Percentiles rank a stretch among this genome's conserved stretches.
Conservation (phyloP, 2,888 invertebrate species). For the Dolichomitus sp. region DNA sequence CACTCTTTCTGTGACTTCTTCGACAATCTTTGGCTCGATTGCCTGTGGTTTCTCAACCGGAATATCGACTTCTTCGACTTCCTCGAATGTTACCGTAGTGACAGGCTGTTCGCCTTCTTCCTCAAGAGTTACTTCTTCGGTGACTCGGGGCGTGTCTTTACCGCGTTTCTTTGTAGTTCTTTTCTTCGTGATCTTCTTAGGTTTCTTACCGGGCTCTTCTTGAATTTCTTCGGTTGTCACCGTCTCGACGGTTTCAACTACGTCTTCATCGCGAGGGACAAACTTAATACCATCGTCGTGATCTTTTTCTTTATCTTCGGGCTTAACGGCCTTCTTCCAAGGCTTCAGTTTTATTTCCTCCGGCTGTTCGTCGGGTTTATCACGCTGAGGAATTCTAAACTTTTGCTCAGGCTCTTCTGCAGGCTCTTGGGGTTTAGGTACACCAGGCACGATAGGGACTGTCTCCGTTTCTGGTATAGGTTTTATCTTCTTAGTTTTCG, state of each 20-base stretch:
- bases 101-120: conserved; percentile 79
- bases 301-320: conserved; percentile 74
- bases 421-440: conserved; percentile 79
- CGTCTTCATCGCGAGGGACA: conserved; percentile 66
- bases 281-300: conserved; percentile 45
- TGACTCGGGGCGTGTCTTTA: conserved; percentile 78
- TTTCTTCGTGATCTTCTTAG: conserved; percentile 79
- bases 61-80: conserved; percentile 78
- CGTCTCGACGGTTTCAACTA: conserved; percentile 72
- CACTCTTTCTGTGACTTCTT: conserved; percentile 75
- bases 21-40: conserved; percentile 60
- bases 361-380: conserved; percentile 77
- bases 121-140: conserved; percentile 85
- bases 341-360: conserved; percentile 84
- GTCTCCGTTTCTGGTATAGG: conserved; percentile 73
- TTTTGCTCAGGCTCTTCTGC: conserved; percentile 80
- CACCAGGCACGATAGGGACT: conserved; percentile 72
- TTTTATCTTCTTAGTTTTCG: conserved; percentile 73
- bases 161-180: conserved; percentile 81
- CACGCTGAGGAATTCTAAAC: conserved; percentile 78
- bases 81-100: conserved; percentile 74
- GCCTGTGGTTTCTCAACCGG: conserved; percentile 61
- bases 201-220: conserved; percentile 76
- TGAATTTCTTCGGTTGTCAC: conserved; percentile 72
- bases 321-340: conserved; percentile 79